Evolutionary conservation across 2,888 invertebrate genomes (phyloP).

Genomic region (Cantharis flavilabris): DNA sequence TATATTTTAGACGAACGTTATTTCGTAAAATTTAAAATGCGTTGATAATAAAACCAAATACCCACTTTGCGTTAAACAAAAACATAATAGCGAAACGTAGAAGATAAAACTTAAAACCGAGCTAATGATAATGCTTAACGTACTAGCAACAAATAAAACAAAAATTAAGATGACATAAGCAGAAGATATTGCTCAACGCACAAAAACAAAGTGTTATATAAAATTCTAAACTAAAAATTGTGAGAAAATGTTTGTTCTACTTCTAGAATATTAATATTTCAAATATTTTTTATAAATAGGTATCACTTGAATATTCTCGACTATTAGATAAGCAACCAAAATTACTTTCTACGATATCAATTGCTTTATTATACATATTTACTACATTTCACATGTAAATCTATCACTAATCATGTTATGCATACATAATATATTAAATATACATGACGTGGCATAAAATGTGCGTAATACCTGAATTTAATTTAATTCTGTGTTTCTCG

Average conservation of each 20-base stretch:
- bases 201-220: not conserved
- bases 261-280: no score
- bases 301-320: no score
- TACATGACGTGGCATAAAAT: not conserved
- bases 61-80: not conserved
- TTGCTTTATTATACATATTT: no score
- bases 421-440: not conserved
- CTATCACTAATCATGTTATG: not conserved
- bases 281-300: no score
- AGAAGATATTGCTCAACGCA: not conserved
- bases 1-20: not conserved
- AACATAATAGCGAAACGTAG: not conserved
- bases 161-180: not conserved
- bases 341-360: no score
- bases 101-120: not conserved
- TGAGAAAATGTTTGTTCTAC: not conserved
- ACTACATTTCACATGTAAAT: not conserved
- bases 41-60: not conserved
- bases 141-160: not conserved
- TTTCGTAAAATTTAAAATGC: not conserved
- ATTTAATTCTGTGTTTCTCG: not conserved
- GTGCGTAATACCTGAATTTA: not conserved
- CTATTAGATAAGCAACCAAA: no score
- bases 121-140: not conserved
- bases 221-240: not conserved